A percentile compares a stretch with the other conserved stretches of the same genome.
Conservation (phyloP, 2,113 vertebrate genomes). For the Sterna hirundo region DNA sequence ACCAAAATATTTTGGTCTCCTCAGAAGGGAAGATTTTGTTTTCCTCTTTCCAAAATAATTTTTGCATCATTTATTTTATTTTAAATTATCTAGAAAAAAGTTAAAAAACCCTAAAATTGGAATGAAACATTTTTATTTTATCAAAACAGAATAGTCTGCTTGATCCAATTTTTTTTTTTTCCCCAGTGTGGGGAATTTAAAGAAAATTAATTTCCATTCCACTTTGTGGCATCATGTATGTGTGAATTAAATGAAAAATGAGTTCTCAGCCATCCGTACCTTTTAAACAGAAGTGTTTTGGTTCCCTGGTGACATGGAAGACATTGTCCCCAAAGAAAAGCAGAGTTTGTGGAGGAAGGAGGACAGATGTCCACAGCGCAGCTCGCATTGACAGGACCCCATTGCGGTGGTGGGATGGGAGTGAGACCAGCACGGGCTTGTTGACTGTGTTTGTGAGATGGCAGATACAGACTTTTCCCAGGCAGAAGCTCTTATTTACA, state of each 20-base stretch:
- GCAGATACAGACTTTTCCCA: not conserved
- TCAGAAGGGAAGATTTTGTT: not conserved
- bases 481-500: not conserved
- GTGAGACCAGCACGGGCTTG: not conserved
- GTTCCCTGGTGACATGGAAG: not conserved
- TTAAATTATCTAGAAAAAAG: not conserved
- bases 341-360: not conserved
- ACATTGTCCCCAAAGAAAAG: not conserved
- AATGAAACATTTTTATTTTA: not conserved
- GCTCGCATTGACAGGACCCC: not conserved
- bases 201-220: not conserved
- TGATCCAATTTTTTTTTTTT: not conserved
- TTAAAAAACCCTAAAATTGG: not conserved
- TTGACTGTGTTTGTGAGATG: not conserved
- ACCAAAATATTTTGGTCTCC: not conserved
- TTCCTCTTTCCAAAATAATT: not conserved
- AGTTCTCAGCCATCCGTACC: not conserved
- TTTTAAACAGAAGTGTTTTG: not conserved
- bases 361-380: not conserved
- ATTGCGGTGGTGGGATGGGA: rapidly evolving
- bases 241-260: not conserved
- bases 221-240: not conserved
- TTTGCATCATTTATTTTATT: not conserved
- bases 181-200: not conserved
- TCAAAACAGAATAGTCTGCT: not conserved